phyloP scores from a whole-genome alignment of 1,140 invertebrate genomes.

The Arctopsyche grandis region DNA sequence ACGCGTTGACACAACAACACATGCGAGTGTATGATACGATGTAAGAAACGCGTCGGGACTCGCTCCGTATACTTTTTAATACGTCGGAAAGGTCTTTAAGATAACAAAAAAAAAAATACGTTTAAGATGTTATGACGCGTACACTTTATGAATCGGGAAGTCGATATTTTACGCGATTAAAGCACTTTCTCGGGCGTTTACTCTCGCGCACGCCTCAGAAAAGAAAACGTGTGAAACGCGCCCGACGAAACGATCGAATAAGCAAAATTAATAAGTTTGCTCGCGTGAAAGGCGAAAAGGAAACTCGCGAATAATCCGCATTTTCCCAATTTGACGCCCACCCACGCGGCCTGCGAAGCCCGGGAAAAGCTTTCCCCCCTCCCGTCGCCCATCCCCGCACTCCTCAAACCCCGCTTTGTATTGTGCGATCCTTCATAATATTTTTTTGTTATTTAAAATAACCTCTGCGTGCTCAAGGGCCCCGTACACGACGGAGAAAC shows the following conservation, averaged over 20 bases:
- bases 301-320: slow-evolving; percentile 15
- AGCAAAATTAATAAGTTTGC: slow-evolving; percentile 29
- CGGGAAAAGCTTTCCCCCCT: background rate
- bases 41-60: too few species aligned
- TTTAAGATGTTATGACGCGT: slow-evolving; percentile 3
- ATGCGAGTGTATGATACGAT: too few species aligned
- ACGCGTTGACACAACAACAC: too few species aligned
- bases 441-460: slow-evolving; percentile 23
- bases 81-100: too few species aligned
- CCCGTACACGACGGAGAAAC: background rate
- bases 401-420: too few species aligned
- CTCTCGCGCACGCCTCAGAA: background rate
- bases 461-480: slow-evolving; percentile 20
- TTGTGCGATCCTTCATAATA: slow-evolving; percentile 12
- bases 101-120: background rate
- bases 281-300: slow-evolving; percentile 9
- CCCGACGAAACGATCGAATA: slow-evolving; percentile 6
- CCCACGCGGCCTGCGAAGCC: background rate
- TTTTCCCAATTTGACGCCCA: slow-evolving; percentile 9
- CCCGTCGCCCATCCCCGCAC: too few species aligned
- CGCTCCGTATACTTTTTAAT: too few species aligned
- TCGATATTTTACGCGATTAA: slow-evolving; percentile 1
- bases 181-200: background rate
- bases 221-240: background rate
- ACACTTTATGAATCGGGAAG: background rate